Percentiles rank a stretch among this genome's conserved stretches.
Evolutionary conservation across 2,797 vertebrate species (phyloP).

Genomic region (Sebastes minor): DNA sequence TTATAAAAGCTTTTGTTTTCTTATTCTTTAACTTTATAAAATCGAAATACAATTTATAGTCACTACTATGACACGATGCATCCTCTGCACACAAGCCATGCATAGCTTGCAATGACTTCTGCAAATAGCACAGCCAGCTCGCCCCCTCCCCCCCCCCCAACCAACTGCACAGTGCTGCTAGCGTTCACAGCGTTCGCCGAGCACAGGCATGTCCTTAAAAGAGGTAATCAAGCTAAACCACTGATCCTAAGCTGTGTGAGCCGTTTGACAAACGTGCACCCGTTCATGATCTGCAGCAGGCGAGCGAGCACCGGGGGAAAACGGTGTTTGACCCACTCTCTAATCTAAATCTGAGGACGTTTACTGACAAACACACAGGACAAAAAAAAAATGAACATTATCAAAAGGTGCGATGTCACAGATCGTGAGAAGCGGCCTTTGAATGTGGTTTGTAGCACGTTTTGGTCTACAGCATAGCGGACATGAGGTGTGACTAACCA

Average conservation of each 20-base stretch:
- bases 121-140: constrained; percentile 27
- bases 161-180: constrained; percentile 13
- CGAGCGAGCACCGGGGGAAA: constrained; percentile 18
- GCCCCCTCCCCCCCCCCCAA: background rate
- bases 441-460: background rate
- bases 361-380: background rate
- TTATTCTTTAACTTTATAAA: background rate
- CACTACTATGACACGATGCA: background rate
- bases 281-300: constrained; percentile 57
- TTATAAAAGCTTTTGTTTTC: background rate
- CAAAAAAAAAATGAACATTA: background rate
- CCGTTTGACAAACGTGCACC: constrained; percentile 70
- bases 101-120: constrained; percentile 19
- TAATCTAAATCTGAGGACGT: background rate
- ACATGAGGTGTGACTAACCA: background rate
- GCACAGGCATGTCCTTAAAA: constrained; percentile 75
- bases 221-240: constrained; percentile 81
- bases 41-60: background rate
- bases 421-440: background rate
- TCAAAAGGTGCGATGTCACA: background rate
- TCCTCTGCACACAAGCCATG: background rate
- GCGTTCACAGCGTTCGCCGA: constrained; percentile 24
- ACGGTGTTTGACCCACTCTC: constrained; percentile 24
- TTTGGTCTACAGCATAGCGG: background rate
- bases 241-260: constrained; percentile 81